phyloP scores from a whole-genome alignment of 2,888 invertebrate genomes.

The Ypsolopha sequella region DNA sequence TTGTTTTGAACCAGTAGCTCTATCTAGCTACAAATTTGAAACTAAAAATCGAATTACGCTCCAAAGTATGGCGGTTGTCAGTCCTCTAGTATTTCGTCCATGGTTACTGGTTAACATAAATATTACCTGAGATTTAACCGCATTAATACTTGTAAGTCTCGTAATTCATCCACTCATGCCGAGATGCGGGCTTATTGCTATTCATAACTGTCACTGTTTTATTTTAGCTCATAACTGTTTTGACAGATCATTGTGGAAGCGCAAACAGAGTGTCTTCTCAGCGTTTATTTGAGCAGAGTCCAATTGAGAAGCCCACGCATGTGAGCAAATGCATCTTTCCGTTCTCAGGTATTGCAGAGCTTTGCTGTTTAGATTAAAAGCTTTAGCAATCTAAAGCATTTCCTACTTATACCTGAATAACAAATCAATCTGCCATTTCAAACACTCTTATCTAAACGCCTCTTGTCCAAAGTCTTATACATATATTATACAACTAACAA shows the following conservation, averaged over 20 bases:
- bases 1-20: no score
- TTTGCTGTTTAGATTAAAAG: neutral
- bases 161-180: neutral
- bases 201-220: constrained; percentile 27
- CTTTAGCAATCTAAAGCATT: neutral
- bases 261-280: constrained; percentile 12
- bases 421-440: no score
- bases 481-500: no score
- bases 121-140: neutral
- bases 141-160: neutral
- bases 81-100: no score
- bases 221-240: constrained; percentile 28
- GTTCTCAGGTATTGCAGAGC: neutral
- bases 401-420: neutral
- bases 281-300: constrained; percentile 3
- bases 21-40: no score
- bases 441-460: no score
- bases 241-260: constrained; percentile 32
- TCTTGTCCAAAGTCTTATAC: no score
- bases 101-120: no score
- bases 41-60: no score
- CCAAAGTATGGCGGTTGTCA: no score
- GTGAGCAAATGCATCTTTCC: neutral
- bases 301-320: constrained; percentile 15
- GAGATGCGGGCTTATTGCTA: constrained; percentile 20